Percentiles rank a stretch among this genome's conserved stretches.
phyloP scores from a whole-genome alignment of 2,797 vertebrate genomes.

The Dendrocincla tyrannina region DNA sequence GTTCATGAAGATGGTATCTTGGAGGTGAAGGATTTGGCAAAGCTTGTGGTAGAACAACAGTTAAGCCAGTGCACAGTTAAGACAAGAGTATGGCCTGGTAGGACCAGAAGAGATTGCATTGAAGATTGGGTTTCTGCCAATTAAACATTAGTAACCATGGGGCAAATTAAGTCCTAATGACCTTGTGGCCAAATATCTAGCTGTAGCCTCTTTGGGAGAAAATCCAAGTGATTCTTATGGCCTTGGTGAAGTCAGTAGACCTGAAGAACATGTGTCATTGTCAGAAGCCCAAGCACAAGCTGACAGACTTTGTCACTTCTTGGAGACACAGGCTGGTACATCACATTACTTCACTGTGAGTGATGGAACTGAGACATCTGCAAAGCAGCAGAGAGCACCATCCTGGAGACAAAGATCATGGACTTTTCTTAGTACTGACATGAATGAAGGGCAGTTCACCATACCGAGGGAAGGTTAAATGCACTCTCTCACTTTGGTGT shows the following conservation, averaged over 20 bases:
- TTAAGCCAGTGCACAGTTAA: background rate
- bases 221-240: background rate
- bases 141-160: conserved; percentile 17
- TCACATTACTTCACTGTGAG: conserved; percentile 40
- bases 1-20: conserved; percentile 51
- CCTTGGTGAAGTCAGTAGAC: conserved; percentile 53
- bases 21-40: conserved; percentile 15
- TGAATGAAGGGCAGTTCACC: conserved; percentile 6
- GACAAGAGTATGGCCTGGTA: background rate
- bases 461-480: background rate
- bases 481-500: background rate
- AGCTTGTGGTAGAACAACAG: background rate
- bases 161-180: conserved; percentile 8
- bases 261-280: background rate
- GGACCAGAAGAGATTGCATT: background rate
- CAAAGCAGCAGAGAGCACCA: background rate
- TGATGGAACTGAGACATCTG: conserved; percentile 23
- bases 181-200: background rate
- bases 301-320: conserved; percentile 22
- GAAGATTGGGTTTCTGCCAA: background rate
- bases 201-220: background rate
- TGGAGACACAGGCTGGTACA: background rate
- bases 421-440: background rate
- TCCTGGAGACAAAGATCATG: conserved; percentile 1
- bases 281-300: background rate